Evolutionary conservation across 2,888 invertebrate genomes (phyloP), one percentile per base, ranked within the genome.

Genomic region (Drosophila borborema): DNA sequence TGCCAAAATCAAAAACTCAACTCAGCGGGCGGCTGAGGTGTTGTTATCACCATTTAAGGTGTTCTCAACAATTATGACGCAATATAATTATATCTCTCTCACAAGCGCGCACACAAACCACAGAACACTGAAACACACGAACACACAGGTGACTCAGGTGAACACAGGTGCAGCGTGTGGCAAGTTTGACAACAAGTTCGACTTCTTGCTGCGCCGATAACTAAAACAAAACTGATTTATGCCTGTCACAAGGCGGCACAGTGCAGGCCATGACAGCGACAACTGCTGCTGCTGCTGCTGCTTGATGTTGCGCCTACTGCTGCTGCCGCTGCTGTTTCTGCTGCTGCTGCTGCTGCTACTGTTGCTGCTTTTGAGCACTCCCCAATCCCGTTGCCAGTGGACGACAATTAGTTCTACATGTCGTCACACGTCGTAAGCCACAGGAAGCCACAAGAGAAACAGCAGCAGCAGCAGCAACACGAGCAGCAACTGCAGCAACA

Each of bases 371-470:
- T 2, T n/a, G 62, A 49, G 41, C 41, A 14, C 41, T 59, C 16
- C 53, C 55, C 82, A 80, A 79, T 76, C 80, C 82, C 75, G 76
- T 46, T 45, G 51, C 78, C 82, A 80, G 71, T 89, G 91, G 85
- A 86, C 85, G 90, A 91, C 92, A 91, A 91, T 91, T 91, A 91
- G 92, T 91, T 91, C 91, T 91, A 91, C 91, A 86, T 86, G 89
- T 86, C 85, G 85, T 84, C 84, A 90, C 90, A 91, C 91, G 89
- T 91, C 89, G 90, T 80, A 90, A 90, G 91, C 91, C 89, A 91
- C 91, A 91, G 91, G 91, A 91, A 91, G 90, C 88, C 90, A 81
- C 82, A 81, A 64, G 53, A 66, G 67, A 61, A 51, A 53, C 45
- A 67, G 61, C 65, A 62, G 16, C 48, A 59, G 20, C 36, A 36